Evolutionary conservation across 2,797 vertebrate species (phyloP).

Genomic region (Megaceryle alcyon): DNA sequence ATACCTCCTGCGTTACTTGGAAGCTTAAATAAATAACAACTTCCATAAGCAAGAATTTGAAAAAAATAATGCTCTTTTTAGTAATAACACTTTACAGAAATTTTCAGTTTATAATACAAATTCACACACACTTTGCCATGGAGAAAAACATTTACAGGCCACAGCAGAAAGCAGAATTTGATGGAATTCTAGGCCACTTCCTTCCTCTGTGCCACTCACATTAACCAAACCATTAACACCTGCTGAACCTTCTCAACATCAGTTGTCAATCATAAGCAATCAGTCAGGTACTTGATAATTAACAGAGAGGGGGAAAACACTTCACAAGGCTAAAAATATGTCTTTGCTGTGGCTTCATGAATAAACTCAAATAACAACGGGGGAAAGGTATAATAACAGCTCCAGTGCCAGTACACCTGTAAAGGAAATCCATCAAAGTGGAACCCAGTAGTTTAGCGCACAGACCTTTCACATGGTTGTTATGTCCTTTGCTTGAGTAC

Average conservation of each 20-base stretch:
- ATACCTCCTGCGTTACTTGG: neutral
- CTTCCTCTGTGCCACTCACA: constrained; percentile 22
- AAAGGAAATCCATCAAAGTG: neutral
- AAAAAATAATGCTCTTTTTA: neutral
- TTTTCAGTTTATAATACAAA: constrained; percentile 33
- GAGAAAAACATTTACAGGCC: neutral
- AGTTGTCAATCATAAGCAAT: constrained; percentile 74
- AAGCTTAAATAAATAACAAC: constrained; percentile 24
- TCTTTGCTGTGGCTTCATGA: constrained; percentile 48
- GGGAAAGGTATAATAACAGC: constrained; percentile 20
- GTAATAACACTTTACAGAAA: neutral
- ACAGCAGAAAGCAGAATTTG: neutral
- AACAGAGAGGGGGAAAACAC: constrained; percentile 63
- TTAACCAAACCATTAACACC: constrained; percentile 54
- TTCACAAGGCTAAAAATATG: constrained; percentile 72
- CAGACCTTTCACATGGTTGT: neutral
- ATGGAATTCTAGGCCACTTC: neutral
- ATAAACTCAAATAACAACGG: constrained; percentile 48
- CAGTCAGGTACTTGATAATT: constrained; percentile 79
- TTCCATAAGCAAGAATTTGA: neutral
- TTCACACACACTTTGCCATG: neutral
- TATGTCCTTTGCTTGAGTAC: neutral
- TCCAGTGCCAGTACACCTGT: neutral
- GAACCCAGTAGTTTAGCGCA: neutral
- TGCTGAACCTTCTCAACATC: constrained; percentile 56